Base-by-base conservation (phyloP, 2,113 vertebrate species). In the Calyptommatus sinebrachiatus region DNA sequence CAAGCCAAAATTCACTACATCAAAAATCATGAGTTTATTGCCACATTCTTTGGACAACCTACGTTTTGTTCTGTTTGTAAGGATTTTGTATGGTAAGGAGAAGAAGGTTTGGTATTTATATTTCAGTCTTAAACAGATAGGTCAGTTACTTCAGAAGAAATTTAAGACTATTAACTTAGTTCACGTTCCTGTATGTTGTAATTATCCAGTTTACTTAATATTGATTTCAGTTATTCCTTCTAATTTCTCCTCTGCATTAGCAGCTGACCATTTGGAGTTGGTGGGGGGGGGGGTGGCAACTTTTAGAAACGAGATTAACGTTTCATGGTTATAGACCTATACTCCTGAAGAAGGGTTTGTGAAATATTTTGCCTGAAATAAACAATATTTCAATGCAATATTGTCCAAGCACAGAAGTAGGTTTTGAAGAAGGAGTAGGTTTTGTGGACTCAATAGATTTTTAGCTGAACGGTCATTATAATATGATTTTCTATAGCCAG, bases 1-100 rank as follows among this genome's bases (percentile, higher is more conserved):
- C 98, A 99, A 91, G 97, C 98, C 85, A 99, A 99, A 91, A 97
- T 99, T 90, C 98, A 99, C 95, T 96, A 96, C 93, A 98, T 99
- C 86, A 99, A 99, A 95, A 97, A 98, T 86, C 98, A 99, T 5
- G 98, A 99, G 88, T 99, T 99, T 86, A 97, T 95, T 1, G 98
- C 98, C 89, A 99, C 97, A 48, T 99, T 99, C 94, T 99, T 99
- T 89, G 91, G 97, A 86, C 98, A 99, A 86, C 98, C 98, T 68
- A 99, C 98, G 0, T 99, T 99, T 94, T 99, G 98, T 88, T 99
- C 98, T 1, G 98, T 99, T 87, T 99, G 98, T 92, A 95, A 96
- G 88, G 98, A 99, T 0, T 99, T 99, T 82, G 98, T 99, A 35
- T 99, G 98, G 98, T 99, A 80, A 97, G 98, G 82, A 41, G 12